phyloP scores from a whole-genome alignment of 1,140 invertebrate species.

The Cotesia vestalis region DNA sequence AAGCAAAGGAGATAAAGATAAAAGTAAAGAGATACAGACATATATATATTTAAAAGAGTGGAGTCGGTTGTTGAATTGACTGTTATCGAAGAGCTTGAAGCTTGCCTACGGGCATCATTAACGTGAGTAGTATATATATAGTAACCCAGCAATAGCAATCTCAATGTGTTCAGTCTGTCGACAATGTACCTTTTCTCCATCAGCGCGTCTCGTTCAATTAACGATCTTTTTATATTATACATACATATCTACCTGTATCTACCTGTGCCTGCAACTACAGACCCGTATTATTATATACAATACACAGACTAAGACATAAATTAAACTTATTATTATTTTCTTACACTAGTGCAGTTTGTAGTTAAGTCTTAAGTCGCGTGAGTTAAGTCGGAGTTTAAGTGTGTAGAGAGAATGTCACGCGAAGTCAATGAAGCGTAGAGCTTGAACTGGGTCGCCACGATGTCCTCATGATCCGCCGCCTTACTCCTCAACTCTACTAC shows the following conservation, averaged over 20 bases:
- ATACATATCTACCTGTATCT: neutral
- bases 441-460: slow-evolving; percentile 53
- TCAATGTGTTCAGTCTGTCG: slow-evolving; percentile 11
- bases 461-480: slow-evolving; percentile 50
- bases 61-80: neutral
- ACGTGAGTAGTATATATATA: slow-evolving; percentile 8
- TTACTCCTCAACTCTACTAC: too few relatives aligned
- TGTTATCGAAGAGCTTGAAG: slow-evolving; percentile 11
- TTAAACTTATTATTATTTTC: too few relatives aligned
- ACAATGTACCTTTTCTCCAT: slow-evolving; percentile 18
- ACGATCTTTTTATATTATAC: slow-evolving; percentile 7
- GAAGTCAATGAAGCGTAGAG: slow-evolving; percentile 30
- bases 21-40: too few relatives aligned
- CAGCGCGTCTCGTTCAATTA: slow-evolving; percentile 26
- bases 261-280: too few relatives aligned
- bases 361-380: slow-evolving; percentile 17
- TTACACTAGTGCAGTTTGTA: too few relatives aligned
- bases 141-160: slow-evolving; percentile 22
- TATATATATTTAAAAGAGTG: too few relatives aligned
- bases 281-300: neutral
- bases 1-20: too few relatives aligned
- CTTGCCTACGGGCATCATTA: slow-evolving; percentile 24
- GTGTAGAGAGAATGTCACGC: slow-evolving; percentile 28
- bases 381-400: neutral
- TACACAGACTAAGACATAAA: too few relatives aligned